These are phyloP conservation scores for Crambe crambe DNA, from an alignment of 37 sponge, comb jelly and placozoan genomes.

Conservation along the genomic window DNA sequence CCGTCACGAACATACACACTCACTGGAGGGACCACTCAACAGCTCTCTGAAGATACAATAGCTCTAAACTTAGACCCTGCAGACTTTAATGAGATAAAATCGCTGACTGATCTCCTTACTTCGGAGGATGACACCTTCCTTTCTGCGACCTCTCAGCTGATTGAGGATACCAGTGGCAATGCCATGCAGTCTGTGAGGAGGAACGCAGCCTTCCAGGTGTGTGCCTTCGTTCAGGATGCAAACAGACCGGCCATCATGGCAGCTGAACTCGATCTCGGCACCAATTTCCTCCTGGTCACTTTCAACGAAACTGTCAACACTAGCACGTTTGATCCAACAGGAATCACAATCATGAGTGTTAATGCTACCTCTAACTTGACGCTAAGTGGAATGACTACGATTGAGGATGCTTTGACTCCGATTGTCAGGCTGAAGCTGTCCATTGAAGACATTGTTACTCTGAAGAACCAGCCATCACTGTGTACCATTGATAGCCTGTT, in stretches of 20 bases:
- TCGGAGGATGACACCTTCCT: slow-evolving; percentile 72
- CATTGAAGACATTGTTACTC: slow-evolving; percentile 41
- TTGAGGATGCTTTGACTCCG: slow-evolving; percentile 10
- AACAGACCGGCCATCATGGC: slow-evolving; percentile 61
- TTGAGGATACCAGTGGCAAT: slow-evolving; percentile 85
- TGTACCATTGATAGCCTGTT: slow-evolving; percentile 32
- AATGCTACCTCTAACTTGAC: slow-evolving; percentile 57
- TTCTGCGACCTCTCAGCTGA: slow-evolving; percentile 65
- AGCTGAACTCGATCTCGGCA: slow-evolving; percentile 55
- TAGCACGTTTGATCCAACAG: slow-evolving; percentile 39
- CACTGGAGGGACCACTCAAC: slow-evolving; percentile 52
- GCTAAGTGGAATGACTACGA: slow-evolving; percentile 12
- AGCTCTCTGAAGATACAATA: slow-evolving; percentile 42
- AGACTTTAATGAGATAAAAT: slow-evolving; percentile 63
- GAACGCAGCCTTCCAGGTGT: slow-evolving; percentile 40
- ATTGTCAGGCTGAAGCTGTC: slow-evolving; percentile 49
- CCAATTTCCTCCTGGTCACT: slow-evolving; percentile 41
- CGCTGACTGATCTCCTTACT: slow-evolving; percentile 33
- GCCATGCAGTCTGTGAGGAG: slow-evolving; percentile 61
- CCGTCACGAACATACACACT: slow-evolving; percentile 45
- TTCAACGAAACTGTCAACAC: slow-evolving; percentile 91
- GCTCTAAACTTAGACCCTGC: slow-evolving; percentile 33
- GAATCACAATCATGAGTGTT: slow-evolving; percentile 47
- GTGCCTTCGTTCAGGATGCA: slow-evolving; percentile 47
- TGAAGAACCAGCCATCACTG: slow-evolving; percentile 43